A percentile compares a stretch with the other conserved stretches of the same genome.
Evolutionary conservation across 1,140 invertebrate genomes (phyloP).

Genomic region (Parapsyche elsis): DNA sequence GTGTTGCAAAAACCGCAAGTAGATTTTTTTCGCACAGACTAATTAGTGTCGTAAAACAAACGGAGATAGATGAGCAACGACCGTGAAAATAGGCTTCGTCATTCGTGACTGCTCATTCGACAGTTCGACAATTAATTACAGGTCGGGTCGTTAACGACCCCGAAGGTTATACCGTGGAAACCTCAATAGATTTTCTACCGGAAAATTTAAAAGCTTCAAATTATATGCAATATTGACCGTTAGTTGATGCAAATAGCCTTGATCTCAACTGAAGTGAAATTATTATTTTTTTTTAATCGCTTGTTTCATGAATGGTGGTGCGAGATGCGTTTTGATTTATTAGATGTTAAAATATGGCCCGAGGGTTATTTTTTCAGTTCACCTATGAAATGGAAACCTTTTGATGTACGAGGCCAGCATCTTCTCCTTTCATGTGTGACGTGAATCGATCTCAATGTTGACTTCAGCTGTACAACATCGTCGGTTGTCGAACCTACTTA

Average conservation of each 20-base stretch:
- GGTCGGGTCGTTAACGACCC: not conserved
- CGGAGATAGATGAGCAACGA: not conserved
- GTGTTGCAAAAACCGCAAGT: too few relatives aligned
- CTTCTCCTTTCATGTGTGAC: slow-evolving; percentile 33
- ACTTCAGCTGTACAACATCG: not conserved
- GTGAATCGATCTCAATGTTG: slow-evolving; percentile 19
- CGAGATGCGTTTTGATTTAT: too few relatives aligned
- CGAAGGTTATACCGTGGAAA: not conserved
- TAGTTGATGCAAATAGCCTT: not conserved
- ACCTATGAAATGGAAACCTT: not conserved
- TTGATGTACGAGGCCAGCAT: slow-evolving; percentile 26
- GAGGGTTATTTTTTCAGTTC: too few relatives aligned
- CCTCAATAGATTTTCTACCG: not conserved
- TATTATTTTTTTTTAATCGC: too few relatives aligned
- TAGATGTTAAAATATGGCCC: too few relatives aligned
- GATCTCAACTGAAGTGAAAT: not conserved
- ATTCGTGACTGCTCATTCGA: not conserved
- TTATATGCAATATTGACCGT: not conserved
- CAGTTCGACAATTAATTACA: not conserved
- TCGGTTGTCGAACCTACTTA: not conserved
- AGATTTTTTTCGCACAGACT: too few relatives aligned
- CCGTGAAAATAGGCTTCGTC: slow-evolving; percentile 1
- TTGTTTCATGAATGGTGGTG: too few relatives aligned
- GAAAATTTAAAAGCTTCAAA: not conserved
- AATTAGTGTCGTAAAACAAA: not conserved